Conservation (phyloP, 2,888 invertebrate genomes). For the Criorhina ranunculi region DNA sequence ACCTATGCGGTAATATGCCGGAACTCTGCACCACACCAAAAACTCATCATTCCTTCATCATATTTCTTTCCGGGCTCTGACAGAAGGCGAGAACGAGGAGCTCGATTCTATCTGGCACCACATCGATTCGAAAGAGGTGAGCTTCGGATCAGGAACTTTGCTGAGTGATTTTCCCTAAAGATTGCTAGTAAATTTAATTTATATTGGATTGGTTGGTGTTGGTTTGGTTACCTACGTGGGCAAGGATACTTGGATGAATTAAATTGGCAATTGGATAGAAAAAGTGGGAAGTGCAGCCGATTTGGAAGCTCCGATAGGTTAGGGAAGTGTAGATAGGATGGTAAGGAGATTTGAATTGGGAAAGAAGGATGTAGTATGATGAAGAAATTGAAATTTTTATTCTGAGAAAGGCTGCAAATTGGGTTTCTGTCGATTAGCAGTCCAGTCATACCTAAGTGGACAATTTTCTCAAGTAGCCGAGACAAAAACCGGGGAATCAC, state of each 20-base stretch:
- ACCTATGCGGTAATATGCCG: constrained; percentile 67
- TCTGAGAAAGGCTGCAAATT: too few relatives aligned
- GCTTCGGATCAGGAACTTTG: constrained; percentile 67
- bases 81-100: constrained; percentile 39
- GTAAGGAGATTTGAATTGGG: neutral
- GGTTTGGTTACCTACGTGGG: constrained; percentile 55
- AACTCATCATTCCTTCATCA: constrained; percentile 70
- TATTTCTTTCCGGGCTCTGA: constrained; percentile 59
- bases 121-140: constrained; percentile 49
- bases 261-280: constrained; percentile 57
- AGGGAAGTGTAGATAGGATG: neutral
- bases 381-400: neutral
- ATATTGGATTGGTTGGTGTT: constrained; percentile 47
- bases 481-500: too few relatives aligned
- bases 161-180: constrained; percentile 62
- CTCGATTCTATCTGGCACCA: constrained; percentile 46
- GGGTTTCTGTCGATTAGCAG: too few relatives aligned
- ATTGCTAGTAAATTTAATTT: constrained; percentile 72
- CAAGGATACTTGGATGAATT: constrained; percentile 58
- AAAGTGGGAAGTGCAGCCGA: constrained; percentile 54
- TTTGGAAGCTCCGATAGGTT: constrained; percentile 20
- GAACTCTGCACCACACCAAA: constrained; percentile 62
- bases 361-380: neutral
- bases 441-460: too few relatives aligned
- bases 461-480: too few relatives aligned